A percentile compares a stretch with the other conserved stretches of the same genome.
Evolutionary conservation across 2,888 invertebrate species (phyloP).

Genomic region (Galeopsomyia nigrocyanea): DNA sequence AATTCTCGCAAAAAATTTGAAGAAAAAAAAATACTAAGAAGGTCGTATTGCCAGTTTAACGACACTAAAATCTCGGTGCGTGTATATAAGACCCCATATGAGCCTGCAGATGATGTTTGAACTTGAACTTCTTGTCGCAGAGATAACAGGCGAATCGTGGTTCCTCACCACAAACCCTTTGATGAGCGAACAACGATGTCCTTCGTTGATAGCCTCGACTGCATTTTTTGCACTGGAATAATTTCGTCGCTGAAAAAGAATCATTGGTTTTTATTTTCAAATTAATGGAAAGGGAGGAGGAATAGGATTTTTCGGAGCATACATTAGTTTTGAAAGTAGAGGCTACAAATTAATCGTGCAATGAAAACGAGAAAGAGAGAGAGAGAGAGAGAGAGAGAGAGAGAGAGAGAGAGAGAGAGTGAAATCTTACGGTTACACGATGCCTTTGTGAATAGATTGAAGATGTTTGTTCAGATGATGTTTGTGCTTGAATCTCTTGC

Average conservation of each 20-base stretch:
- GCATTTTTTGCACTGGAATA: conserved; percentile 58
- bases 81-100: conserved; percentile 58
- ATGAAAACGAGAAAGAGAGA: too few species aligned
- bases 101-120: conserved; percentile 62
- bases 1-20: too few species aligned
- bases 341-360: too few species aligned
- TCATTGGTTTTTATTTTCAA: too few species aligned
- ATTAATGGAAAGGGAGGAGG: too few species aligned
- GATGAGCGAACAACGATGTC: conserved; percentile 63
- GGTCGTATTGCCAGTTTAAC: too few species aligned
- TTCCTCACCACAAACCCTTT: conserved; percentile 63
- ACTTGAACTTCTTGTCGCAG: conserved; percentile 64
- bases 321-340: too few species aligned
- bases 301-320: too few species aligned
- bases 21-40: not conserved
- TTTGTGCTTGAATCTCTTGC: conserved; percentile 62
- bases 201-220: conserved; percentile 60
- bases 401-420: too few species aligned
- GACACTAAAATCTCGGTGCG: conserved; percentile 33
- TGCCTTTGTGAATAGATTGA: too few species aligned
- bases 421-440: too few species aligned
- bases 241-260: conserved; percentile 27
- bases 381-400: too few species aligned
- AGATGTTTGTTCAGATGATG: conserved; percentile 59
- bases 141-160: conserved; percentile 64